These are phyloP conservation scores for Heterodera schachtii DNA, from an alignment of 1,140 invertebrate genomes.

Conservation along the genomic window DNA sequence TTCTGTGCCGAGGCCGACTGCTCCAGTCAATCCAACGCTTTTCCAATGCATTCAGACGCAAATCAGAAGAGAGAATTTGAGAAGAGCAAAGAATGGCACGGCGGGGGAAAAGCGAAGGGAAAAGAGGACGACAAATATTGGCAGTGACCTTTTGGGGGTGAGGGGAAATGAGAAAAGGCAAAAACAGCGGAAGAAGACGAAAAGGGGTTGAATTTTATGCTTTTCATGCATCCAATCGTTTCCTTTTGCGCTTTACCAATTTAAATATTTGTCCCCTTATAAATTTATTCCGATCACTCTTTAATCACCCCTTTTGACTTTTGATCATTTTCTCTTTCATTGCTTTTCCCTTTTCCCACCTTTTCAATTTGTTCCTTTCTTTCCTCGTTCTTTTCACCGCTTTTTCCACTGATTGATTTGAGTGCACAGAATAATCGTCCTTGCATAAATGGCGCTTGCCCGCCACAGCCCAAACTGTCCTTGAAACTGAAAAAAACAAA, in stretches of 20 bases:
- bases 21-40: slow-evolving; percentile 20
- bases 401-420: slow-evolving; percentile 26
- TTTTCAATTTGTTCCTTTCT: neutral
- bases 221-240: too few relatives aligned
- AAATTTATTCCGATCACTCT: too few relatives aligned
- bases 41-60: slow-evolving; percentile 39
- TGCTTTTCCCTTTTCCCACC: too few relatives aligned
- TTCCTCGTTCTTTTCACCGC: neutral
- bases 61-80: slow-evolving; percentile 24
- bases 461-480: slow-evolving; percentile 53
- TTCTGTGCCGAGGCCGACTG: neutral
- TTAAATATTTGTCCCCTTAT: too few relatives aligned
- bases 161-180: neutral
- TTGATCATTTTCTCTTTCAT: too few relatives aligned
- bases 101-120: neutral
- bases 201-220: too few relatives aligned
- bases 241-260: too few relatives aligned
- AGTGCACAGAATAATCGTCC: slow-evolving; percentile 46
- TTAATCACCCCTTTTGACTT: too few relatives aligned
- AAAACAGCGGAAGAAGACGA: neutral
- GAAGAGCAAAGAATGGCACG: slow-evolving; percentile 23
- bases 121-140: neutral
- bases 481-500: slow-evolving; percentile 40
- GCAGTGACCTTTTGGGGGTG: neutral
- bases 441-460: slow-evolving; percentile 33